Evolutionary conservation across 1,140 invertebrate species (phyloP).

Genomic region (Meloidogyne floridensis): DNA sequence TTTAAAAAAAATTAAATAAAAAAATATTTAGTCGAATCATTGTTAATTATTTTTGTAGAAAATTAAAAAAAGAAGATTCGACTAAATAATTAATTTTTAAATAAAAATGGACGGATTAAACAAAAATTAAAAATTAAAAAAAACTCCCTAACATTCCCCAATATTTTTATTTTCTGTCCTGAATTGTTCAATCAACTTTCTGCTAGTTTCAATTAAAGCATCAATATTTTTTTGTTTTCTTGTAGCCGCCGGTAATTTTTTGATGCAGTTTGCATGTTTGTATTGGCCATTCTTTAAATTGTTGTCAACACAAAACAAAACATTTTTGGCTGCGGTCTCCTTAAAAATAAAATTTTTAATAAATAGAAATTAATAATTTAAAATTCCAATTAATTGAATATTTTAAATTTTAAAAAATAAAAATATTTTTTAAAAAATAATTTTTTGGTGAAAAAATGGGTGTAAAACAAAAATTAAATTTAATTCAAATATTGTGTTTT

Average conservation of each 20-base stretch:
- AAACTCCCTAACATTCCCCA: not conserved
- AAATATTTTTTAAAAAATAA: too few species aligned
- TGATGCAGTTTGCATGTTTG: constrained; percentile 20
- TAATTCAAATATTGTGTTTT: too few species aligned
- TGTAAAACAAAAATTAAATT: too few species aligned
- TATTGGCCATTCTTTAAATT: constrained; percentile 19
- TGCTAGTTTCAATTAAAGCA: constrained; percentile 7
- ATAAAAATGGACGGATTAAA: not conserved
- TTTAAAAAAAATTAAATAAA: not conserved
- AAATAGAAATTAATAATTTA: not conserved
- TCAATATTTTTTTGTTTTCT: constrained; percentile 32
- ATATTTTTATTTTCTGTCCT: not conserved
- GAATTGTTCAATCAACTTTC: not conserved
- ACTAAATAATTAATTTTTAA: too few species aligned
- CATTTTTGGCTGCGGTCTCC: constrained; percentile 33
- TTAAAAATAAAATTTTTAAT: constrained; percentile 8
- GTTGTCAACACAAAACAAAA: constrained; percentile 37
- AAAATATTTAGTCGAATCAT: not conserved
- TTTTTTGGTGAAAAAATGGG: too few species aligned
- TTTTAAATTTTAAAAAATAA: too few species aligned
- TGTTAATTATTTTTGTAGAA: not conserved
- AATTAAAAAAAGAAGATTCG: too few species aligned
- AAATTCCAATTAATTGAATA: not conserved
- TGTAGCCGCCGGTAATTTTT: constrained; percentile 18
- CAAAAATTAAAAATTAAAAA: not conserved